These are phyloP conservation scores for Phataginus tetradactyla DNA, from an alignment of 2,797 vertebrate species.

Conservation along the genomic window DNA sequence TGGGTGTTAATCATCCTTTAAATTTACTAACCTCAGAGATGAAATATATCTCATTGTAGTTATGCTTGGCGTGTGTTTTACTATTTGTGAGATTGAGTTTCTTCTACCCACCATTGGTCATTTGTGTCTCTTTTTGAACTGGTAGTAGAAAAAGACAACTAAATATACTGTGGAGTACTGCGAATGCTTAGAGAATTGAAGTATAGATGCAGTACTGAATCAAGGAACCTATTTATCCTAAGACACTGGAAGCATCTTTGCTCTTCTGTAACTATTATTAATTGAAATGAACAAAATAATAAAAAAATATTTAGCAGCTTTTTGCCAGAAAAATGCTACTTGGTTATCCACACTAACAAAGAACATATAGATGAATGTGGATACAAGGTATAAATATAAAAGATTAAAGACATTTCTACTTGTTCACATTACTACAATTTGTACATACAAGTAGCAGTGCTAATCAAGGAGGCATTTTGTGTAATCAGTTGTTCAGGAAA, in stretches of 20 bases:
- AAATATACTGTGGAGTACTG: rapidly evolving
- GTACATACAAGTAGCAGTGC: not conserved
- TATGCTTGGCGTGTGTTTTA: not conserved
- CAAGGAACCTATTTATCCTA: not conserved
- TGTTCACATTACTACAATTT: not conserved
- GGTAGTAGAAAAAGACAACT: not conserved
- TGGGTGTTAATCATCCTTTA: not conserved
- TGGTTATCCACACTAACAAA: not conserved
- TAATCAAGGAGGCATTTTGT: not conserved
- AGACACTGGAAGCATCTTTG: not conserved
- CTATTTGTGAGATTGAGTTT: not conserved
- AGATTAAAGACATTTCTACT: too few species aligned
- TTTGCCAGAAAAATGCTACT: not conserved
- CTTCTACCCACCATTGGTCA: not conserved
- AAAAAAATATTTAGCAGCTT: not conserved
- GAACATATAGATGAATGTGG: not conserved
- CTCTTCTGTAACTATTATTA: not conserved
- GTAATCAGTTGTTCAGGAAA: not conserved
- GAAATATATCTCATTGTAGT: not conserved
- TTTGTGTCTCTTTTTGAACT: not conserved
- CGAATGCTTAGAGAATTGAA: not conserved
- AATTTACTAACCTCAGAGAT: not conserved
- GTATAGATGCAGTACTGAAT: not conserved
- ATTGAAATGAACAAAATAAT: not conserved
- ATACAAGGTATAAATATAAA: not conserved